Conservation (phyloP, 2,888 invertebrate genomes). For the Lithosia quadra region DNA sequence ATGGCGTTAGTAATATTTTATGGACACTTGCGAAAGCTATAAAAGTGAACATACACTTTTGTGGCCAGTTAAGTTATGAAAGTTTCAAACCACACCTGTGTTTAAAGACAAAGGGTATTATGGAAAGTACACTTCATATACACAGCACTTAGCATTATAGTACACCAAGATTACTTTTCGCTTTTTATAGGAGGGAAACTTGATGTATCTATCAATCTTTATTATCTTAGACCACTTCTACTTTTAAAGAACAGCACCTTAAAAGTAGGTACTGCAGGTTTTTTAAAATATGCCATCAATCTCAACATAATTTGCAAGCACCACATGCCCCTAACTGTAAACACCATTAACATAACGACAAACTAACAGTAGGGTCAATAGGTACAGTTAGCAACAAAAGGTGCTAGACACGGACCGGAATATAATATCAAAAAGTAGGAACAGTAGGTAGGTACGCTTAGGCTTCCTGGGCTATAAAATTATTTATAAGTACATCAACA, state of each 20-base stretch:
- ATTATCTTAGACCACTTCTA: not conserved
- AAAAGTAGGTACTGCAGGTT: not conserved
- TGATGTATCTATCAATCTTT: not conserved
- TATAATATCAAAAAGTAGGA: no score
- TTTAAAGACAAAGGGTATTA: slow-evolving; percentile 1
- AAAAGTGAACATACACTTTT: slow-evolving; percentile 11
- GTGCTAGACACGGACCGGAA: not conserved
- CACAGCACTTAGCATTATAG: slow-evolving; percentile 7
- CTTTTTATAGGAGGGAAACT: not conserved
- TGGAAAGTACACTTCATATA: slow-evolving; percentile 7
- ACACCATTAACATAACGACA: slow-evolving; percentile 5
- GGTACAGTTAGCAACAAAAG: not conserved
- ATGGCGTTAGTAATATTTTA: slow-evolving; percentile 28
- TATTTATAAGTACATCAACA: no score
- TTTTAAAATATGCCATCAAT: not conserved
- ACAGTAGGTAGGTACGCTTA: no score
- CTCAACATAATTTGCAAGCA: slow-evolving; percentile 6
- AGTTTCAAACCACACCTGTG: slow-evolving; percentile 38
- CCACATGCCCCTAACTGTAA: not conserved
- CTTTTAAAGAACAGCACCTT: not conserved
- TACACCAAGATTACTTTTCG: not conserved
- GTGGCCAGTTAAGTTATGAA: slow-evolving; percentile 38
- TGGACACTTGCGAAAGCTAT: not conserved
- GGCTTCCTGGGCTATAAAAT: no score
- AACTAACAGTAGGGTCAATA: slow-evolving; percentile 7